Evolutionary conservation across 1,140 invertebrate genomes (phyloP), one percentile per base, ranked within the genome.

Genomic region (Rhynchophorus ferrugineus): DNA sequence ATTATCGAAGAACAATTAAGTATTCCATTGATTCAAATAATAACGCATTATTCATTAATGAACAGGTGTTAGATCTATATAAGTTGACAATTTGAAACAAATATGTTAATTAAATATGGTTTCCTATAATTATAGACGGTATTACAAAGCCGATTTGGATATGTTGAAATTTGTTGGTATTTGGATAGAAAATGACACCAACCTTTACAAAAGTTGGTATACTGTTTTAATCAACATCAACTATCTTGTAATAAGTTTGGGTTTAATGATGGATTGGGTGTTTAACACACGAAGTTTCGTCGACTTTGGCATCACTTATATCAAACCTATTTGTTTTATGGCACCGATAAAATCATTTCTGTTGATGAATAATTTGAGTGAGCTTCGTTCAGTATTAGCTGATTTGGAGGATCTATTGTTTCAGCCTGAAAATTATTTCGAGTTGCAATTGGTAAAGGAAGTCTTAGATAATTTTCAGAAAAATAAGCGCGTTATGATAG

Each of bases 401-500:
- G 5, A 29, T 29, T 29, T 29, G 11, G 11, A 29, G 5, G 24
- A 29, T 6, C 5, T 6, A 29, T 29, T 29, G 11, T 29, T 29
- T 29, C 24, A 29, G 24, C 24, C 24, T 29, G 24, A 29, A 29
- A 29, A 29, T 11, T 11, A 29, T 6, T 5, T 6, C 5, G 24
- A 29, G 11, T 11, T 6, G 5, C 5, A 29, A 6, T 29, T 29
- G 11, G 24, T 29, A 6, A 7, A 6, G 7, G 13, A 38, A 38
- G 37, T 38, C 13, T 38, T 38, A 7, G 17, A 14, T 7, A 38
- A 38, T 38, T 38, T 38, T 38, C 13, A 38, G 37, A 19, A 38
- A 38, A 38, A 13, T 6, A 38, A 38, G 37, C 13, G 5, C 13
- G 37, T 38, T 5, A 14, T 14, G 17, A 38, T 14, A 38, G 5